Percentiles rank a stretch among this genome's conserved stretches.
Conservation (phyloP, 1,140 invertebrate species). For the Zaprionus ghesquierei region DNA sequence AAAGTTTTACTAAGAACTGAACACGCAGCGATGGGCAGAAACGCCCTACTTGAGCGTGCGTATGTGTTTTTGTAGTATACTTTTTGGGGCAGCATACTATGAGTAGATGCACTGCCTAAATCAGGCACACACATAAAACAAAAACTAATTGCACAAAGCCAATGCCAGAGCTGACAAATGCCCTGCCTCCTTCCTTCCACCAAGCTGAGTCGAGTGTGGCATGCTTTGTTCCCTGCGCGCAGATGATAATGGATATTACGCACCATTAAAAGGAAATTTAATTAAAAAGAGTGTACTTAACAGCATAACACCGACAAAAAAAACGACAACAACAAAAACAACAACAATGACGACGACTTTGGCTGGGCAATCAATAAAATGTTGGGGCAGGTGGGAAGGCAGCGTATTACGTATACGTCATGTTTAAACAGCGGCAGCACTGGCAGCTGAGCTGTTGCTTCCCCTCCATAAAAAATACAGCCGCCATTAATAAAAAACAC, state of each 20-base stretch:
- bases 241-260: constrained; percentile 59
- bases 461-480: constrained; percentile 52
- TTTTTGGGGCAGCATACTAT: constrained; percentile 12
- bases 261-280: constrained; percentile 40
- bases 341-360: neutral
- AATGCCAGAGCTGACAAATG: constrained; percentile 39
- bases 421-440: constrained; percentile 50
- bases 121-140: constrained; percentile 58
- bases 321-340: neutral
- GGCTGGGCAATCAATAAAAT: constrained; percentile 40
- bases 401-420: constrained; percentile 65
- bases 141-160: constrained; percentile 70
- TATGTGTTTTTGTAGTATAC: constrained; percentile 4
- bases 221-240: constrained; percentile 50
- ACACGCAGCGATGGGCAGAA: neutral
- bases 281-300: constrained; percentile 48
- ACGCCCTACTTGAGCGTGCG: neutral
- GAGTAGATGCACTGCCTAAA: constrained; percentile 25
- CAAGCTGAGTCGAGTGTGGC: constrained; percentile 8
- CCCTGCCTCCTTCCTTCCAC: neutral
- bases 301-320: constrained; percentile 12
- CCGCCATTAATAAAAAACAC: constrained; percentile 26
- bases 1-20: neutral
- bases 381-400: neutral
- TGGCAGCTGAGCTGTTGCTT: constrained; percentile 74